Evolutionary conservation across 2,797 vertebrate genomes (phyloP).

Genomic region (Rhincodon typus): DNA sequence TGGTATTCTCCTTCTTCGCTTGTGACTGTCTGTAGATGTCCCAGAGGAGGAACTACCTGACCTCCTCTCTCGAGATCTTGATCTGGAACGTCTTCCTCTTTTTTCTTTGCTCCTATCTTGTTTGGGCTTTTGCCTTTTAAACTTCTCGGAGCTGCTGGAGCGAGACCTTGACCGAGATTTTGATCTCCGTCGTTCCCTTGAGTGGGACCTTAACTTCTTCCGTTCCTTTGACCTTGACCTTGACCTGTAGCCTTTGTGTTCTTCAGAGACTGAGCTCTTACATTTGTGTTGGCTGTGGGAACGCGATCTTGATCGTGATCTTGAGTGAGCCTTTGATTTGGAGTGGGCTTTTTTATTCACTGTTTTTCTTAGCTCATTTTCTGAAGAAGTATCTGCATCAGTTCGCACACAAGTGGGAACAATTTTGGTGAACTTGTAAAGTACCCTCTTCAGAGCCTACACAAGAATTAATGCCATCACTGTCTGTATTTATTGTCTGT

Average conservation of each 20-base stretch:
- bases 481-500: neutral
- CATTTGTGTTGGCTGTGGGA: slow-evolving; percentile 52
- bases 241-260: neutral
- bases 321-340: slow-evolving; percentile 45
- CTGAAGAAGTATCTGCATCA: slow-evolving; percentile 18
- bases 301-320: slow-evolving; percentile 55
- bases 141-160: slow-evolving; percentile 3
- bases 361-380: neutral
- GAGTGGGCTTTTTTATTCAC: neutral
- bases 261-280: slow-evolving; percentile 42
- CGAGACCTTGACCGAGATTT: slow-evolving; percentile 48
- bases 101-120: neutral
- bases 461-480: neutral
- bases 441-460: neutral
- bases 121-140: neutral
- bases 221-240: slow-evolving; percentile 18
- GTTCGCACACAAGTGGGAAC: neutral
- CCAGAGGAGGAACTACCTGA: slow-evolving; percentile 52
- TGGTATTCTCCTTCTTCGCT: slow-evolving; percentile 44
- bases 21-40: slow-evolving; percentile 50
- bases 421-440: neutral
- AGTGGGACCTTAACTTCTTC: slow-evolving; percentile 38
- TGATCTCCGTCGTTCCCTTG: slow-evolving; percentile 45
- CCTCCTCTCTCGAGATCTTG: slow-evolving; percentile 52
- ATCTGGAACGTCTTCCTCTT: slow-evolving; percentile 39